Conservation (phyloP, 2,113 vertebrate genomes). For the Ictalurus furcatus region DNA sequence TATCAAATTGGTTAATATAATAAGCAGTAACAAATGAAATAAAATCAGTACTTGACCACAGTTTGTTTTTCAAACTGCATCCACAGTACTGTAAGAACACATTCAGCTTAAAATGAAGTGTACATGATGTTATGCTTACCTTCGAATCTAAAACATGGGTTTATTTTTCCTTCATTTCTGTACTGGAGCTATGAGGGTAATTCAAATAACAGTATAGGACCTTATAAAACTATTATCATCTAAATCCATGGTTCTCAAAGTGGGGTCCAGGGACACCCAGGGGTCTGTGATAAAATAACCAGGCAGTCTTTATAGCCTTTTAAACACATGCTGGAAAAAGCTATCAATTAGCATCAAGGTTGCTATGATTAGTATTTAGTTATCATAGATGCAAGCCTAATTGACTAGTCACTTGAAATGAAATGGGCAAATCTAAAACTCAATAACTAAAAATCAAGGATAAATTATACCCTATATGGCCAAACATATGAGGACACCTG, state of each 20-base stretch:
- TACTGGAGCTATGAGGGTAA: not conserved
- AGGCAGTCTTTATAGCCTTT: too few relatives aligned
- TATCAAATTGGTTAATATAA: not conserved
- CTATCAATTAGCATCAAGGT: too few relatives aligned
- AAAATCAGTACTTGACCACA: not conserved
- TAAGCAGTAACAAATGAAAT: not conserved
- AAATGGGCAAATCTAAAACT: not conserved
- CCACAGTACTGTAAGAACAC: not conserved
- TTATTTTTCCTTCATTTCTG: not conserved
- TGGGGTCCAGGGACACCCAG: too few relatives aligned
- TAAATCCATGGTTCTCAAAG: too few relatives aligned
- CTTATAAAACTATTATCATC: too few relatives aligned
- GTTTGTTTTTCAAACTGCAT: not conserved
- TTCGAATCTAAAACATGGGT: too few relatives aligned
- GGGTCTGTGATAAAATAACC: too few relatives aligned
- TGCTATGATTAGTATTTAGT: too few relatives aligned
- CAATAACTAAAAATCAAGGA: not conserved
- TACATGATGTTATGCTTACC: not conserved
- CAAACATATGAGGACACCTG: not conserved
- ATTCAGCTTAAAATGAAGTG: not conserved
- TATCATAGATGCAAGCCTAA: not conserved
- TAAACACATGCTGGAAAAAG: too few relatives aligned
- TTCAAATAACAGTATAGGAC: not conserved
- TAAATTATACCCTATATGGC: not conserved
- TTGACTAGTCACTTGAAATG: not conserved